phyloP scores from a whole-genome alignment of 2,888 invertebrate genomes.

The Drosophila incognita region DNA sequence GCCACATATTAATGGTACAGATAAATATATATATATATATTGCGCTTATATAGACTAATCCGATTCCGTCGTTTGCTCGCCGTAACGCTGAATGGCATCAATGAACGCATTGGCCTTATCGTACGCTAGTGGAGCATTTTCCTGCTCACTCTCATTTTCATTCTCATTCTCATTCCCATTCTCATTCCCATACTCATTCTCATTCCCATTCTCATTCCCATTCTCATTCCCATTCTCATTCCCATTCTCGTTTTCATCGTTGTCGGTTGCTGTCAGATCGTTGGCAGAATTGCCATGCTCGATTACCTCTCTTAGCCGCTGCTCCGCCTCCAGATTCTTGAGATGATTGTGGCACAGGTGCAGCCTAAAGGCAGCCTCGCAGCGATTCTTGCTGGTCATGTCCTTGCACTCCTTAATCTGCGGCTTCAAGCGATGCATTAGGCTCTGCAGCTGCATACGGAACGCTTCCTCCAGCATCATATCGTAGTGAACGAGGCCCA shows the following conservation, averaged over 20 bases:
- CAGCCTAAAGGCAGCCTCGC: slow-evolving; percentile 74
- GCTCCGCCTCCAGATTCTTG: slow-evolving; percentile 70
- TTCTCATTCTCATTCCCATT: neutral
- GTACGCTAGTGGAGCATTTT: neutral
- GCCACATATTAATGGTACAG: neutral
- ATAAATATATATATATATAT: slow-evolving; percentile 6
- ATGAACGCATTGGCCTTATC: slow-evolving; percentile 44
- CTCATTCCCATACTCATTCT: neutral
- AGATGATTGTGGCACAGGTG: slow-evolving; percentile 72
- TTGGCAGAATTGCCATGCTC: slow-evolving; percentile 49
- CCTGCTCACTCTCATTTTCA: neutral
- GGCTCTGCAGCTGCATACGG: slow-evolving; percentile 51
- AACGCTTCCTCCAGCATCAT: slow-evolving; percentile 71
- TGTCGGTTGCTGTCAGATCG: slow-evolving; percentile 20
- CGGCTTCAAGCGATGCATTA: slow-evolving; percentile 51
- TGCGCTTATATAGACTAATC: neutral
- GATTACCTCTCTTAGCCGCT: slow-evolving; percentile 59
- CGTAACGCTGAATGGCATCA: slow-evolving; percentile 47
- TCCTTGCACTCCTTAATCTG: slow-evolving; percentile 68
- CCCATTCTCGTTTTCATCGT: slow-evolving; percentile 37
- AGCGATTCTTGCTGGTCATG: slow-evolving; percentile 63
- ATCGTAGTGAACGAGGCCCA: slow-evolving; percentile 74
- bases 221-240: neutral
- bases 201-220: slow-evolving; percentile 12
- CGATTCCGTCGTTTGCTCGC: slow-evolving; percentile 19